phyloP scores from a whole-genome alignment of 2,797 vertebrate genomes.

The Melanitta fusca region DNA sequence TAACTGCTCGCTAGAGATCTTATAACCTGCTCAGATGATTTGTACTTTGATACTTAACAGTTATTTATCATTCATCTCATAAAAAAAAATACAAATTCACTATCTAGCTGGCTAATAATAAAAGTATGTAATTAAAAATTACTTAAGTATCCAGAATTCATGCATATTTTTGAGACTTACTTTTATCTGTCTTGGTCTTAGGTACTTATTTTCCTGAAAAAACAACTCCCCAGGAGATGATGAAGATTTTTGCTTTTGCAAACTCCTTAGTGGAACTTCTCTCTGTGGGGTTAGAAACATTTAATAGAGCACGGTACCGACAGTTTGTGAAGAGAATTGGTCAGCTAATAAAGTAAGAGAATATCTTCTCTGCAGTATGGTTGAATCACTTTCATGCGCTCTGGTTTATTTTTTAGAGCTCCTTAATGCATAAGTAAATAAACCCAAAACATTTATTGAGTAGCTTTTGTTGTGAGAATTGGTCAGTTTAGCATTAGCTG shows the following conservation, averaged over 20 bases:
- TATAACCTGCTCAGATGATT: neutral
- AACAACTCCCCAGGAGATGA: slow-evolving; percentile 94
- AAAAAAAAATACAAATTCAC: neutral
- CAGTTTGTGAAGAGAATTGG: slow-evolving; percentile 97
- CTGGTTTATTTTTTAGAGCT: neutral
- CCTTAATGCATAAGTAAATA: neutral
- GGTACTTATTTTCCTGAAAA: slow-evolving; percentile 91
- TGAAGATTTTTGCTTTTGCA: slow-evolving; percentile 95
- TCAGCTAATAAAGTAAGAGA: slow-evolving; percentile 90
- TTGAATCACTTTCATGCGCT: neutral
- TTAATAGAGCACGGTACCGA: slow-evolving; percentile 94
- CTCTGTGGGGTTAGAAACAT: slow-evolving; percentile 91
- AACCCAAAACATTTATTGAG: fast-evolving
- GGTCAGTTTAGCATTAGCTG: neutral
- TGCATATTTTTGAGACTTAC: neutral
- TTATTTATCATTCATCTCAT: neutral
- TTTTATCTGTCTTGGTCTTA: slow-evolving; percentile 44
- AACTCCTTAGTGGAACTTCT: slow-evolving; percentile 93
- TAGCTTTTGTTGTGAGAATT: neutral
- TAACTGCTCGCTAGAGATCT: neutral
- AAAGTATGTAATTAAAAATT: neutral
- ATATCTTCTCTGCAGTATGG: neutral
- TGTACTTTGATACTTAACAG: neutral
- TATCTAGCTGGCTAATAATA: too few species aligned
- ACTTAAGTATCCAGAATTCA: neutral